phyloP scores from a whole-genome alignment of 2,888 invertebrate species.

The Drosophila nigricruria region DNA sequence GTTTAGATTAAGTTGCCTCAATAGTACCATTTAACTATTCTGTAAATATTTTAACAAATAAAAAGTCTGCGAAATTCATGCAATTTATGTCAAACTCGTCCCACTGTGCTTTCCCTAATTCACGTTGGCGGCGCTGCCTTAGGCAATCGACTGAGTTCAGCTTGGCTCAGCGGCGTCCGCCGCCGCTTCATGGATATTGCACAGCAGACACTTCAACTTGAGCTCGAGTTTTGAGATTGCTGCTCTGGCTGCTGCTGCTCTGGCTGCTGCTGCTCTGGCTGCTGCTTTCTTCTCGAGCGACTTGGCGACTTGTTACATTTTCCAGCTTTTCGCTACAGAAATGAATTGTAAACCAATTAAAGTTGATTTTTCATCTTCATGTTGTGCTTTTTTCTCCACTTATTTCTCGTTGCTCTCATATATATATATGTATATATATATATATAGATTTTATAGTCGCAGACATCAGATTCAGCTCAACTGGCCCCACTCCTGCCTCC shows the following conservation, averaged over 20 bases:
- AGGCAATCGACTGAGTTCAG: constrained; percentile 29
- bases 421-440: constrained; percentile 14
- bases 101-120: constrained; percentile 72
- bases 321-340: constrained; percentile 68
- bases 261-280: constrained; percentile 18
- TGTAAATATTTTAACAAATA: no score
- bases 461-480: constrained; percentile 19
- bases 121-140: constrained; percentile 44
- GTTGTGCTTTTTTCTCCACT: constrained; percentile 21
- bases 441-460: constrained; percentile 35
- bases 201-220: constrained; percentile 50
- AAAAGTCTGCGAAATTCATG: neutral
- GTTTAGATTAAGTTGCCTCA: no score
- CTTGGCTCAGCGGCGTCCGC: constrained; percentile 26
- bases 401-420: constrained; percentile 12
- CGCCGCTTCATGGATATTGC: constrained; percentile 76
- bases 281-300: constrained; percentile 65
- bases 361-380: constrained; percentile 65
- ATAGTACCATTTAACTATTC: no score
- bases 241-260: constrained; percentile 41
- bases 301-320: constrained; percentile 60
- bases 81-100: neutral
- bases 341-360: constrained; percentile 81
- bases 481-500: neutral
- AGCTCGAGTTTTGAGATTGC: constrained; percentile 13